Evolutionary conservation across 1,140 invertebrate genomes (phyloP).

Genomic region (Aricia agestis): DNA sequence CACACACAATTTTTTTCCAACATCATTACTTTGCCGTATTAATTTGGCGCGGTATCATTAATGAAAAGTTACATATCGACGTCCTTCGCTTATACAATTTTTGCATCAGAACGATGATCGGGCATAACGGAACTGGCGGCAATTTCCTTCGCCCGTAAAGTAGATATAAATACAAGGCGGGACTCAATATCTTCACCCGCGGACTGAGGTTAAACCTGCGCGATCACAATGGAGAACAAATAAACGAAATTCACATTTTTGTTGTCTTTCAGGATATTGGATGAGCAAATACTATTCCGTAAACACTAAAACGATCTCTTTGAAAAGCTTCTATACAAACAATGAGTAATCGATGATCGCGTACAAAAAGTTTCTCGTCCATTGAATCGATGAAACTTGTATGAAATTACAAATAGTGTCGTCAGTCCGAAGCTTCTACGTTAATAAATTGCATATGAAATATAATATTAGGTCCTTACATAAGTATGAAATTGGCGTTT

Average conservation of each 20-base stretch:
- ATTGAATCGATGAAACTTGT: neutral
- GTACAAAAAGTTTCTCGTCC: neutral
- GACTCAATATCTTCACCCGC: constrained; percentile 57
- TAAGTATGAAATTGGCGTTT: no score
- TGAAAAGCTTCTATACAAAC: constrained; percentile 6
- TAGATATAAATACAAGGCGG: constrained; percentile 40
- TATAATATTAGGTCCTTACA: no score
- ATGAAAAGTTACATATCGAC: constrained; percentile 10
- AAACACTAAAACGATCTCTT: constrained; percentile 5
- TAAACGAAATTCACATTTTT: constrained; percentile 44
- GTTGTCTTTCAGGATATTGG: constrained; percentile 48
- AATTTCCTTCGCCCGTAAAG: constrained; percentile 56
- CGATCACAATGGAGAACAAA: constrained; percentile 63
- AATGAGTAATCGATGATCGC: constrained; percentile 9
- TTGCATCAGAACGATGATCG: constrained; percentile 51
- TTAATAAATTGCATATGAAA: no score
- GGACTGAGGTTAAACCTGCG: constrained; percentile 61
- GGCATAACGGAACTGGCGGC: constrained; percentile 44
- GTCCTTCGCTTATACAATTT: constrained; percentile 19
- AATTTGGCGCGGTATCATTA: constrained; percentile 12
- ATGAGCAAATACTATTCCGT: constrained; percentile 31
- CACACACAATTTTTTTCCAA: neutral
- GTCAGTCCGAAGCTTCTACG: neutral
- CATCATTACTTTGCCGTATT: constrained; percentile 4
- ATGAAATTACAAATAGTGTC: neutral